phyloP scores from a whole-genome alignment of 1,140 invertebrate genomes.

The Drosophila gunungcola region DNA sequence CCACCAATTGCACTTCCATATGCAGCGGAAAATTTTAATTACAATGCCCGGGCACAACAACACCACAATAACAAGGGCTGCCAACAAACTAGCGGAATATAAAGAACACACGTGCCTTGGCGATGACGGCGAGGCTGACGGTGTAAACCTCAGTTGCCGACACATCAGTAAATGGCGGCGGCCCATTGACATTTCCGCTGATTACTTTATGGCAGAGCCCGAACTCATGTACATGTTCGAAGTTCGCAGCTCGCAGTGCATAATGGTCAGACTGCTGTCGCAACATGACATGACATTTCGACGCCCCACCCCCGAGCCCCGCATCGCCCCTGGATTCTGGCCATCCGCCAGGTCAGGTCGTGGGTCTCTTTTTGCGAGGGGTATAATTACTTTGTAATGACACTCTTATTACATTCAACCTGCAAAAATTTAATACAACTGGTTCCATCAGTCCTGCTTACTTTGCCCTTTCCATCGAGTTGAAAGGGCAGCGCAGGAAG shows the following conservation, averaged over 20 bases:
- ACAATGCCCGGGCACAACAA: conserved; percentile 53
- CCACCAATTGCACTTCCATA: conserved; percentile 57
- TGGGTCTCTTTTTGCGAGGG: conserved; percentile 15
- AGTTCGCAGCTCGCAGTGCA: conserved; percentile 11
- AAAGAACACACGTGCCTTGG: conserved; percentile 52
- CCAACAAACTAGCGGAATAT: not conserved
- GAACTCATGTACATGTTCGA: conserved; percentile 22
- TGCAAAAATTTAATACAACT: not conserved
- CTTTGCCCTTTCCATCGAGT: not conserved
- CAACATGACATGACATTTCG: conserved; percentile 76
- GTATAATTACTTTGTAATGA: conserved; percentile 55
- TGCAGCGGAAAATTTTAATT: conserved; percentile 77
- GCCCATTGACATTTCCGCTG: conserved; percentile 82
- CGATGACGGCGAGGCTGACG: conserved; percentile 33
- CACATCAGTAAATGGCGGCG: conserved; percentile 81
- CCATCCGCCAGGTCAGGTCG: not conserved
- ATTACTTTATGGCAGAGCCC: conserved; percentile 76
- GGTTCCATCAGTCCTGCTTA: not conserved
- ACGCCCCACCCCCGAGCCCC: conserved; percentile 18
- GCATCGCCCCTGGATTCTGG: not conserved
- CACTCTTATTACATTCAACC: conserved; percentile 6
- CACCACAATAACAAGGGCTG: conserved; percentile 27
- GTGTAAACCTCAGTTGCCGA: conserved; percentile 77
- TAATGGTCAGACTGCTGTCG: conserved; percentile 68
- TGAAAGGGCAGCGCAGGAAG: not conserved